phyloP scores from a whole-genome alignment of 35 echinoderm and acorn worm genomes.

The Ophioderma brevispina region DNA sequence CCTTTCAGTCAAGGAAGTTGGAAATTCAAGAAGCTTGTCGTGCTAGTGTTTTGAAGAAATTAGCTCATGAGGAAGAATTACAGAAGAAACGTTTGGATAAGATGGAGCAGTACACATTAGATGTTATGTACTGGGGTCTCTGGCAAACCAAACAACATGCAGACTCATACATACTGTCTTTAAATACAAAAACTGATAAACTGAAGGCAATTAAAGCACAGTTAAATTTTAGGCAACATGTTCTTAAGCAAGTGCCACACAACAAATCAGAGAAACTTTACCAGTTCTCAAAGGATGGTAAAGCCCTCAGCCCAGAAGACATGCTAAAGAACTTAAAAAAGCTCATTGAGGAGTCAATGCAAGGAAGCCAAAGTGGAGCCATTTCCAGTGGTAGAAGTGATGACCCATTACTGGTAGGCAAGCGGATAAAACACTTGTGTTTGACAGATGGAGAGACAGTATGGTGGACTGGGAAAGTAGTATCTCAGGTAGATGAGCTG shows the following conservation, averaged over 20 bases:
- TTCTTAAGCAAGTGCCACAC: neutral
- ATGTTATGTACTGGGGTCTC: slow-evolving; percentile 38
- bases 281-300: neutral
- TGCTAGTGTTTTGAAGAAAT: neutral
- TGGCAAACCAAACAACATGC: slow-evolving; percentile 8
- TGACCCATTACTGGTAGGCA: slow-evolving; percentile 10
- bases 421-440: neutral
- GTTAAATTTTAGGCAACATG: neutral
- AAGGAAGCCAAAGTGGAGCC: neutral
- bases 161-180: neutral
- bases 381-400: neutral
- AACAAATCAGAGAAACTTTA: neutral
- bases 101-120: neutral
- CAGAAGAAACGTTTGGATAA: neutral
- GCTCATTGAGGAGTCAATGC: neutral
- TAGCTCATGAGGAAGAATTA: slow-evolving; percentile 18
- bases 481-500: slow-evolving; percentile 47
- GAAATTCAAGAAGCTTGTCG: slow-evolving; percentile 22
- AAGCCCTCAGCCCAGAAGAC: neutral
- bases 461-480: slow-evolving; percentile 14
- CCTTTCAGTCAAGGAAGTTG: neutral
- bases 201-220: neutral
- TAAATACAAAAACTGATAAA: neutral
- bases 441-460: neutral
- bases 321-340: neutral